Base-by-base conservation (phyloP, 2,113 vertebrate genomes). In the Phylloscopus trochiloides region DNA sequence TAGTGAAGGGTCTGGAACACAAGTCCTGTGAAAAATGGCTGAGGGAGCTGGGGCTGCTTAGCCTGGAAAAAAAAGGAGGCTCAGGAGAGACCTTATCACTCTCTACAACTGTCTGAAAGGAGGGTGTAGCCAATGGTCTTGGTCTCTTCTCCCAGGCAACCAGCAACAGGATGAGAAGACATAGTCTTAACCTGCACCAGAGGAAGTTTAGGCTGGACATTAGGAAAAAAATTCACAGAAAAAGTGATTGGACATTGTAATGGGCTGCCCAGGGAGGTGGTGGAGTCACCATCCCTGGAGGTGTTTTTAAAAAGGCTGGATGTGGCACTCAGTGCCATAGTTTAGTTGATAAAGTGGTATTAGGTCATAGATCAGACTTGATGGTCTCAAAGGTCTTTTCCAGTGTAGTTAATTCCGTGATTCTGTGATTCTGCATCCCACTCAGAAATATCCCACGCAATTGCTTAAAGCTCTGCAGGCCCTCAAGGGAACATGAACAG, bases 81-180 rank as follows among this genome's bases (percentile, higher is more conserved):
- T 42, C 29, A 18, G 9, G 15, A 3, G 36, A 1, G 19, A 22
- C 24, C 12, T 59, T 2, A 12, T 18, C 3, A 14, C 14, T 48
- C 22, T 68, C 34, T 40, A 5, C 14, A 42, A 1, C 36, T 15
- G 6, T 15, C 29, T 42, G 45, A 29, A 42, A 70, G 65, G 45
- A 34, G 45, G 4, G 1, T 9, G 29, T 3, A 29, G 18, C 34
- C 43, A 18, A 9, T 8, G 24, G 17, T 4, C 2, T 24, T 1
- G 2, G 7, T 15, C 7, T 70, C 36, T 51, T 82, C 36, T 29
- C 7, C 25, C 31, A 29, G 25, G 19, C 1, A 61, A 19, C 15
- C 3, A 71, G 36, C 1, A 2, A 59, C 9, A 59, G 12, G 45
- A 71, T 34, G 31, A 51, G 25, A 82, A 17, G 36, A 34, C 19